Conservation (phyloP, 2,888 invertebrate species). For the Acanthosepion pharaonis region DNA sequence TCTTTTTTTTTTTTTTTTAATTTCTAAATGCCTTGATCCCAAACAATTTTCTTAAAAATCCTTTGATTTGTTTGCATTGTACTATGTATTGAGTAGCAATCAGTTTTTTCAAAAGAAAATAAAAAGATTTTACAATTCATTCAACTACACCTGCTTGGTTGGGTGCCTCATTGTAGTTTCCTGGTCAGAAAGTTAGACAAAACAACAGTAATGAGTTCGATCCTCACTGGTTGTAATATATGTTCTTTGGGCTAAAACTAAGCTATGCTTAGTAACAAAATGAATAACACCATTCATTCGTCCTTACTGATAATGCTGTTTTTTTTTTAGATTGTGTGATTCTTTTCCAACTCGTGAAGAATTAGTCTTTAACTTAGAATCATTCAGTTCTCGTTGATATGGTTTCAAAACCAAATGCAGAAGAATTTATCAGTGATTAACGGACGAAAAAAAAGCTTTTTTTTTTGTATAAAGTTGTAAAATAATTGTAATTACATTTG, state of each 20-base stretch:
- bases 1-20: no score
- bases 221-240: no score
- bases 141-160: not conserved
- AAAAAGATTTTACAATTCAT: not conserved
- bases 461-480: not conserved
- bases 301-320: not conserved
- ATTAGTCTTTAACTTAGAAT: not conserved
- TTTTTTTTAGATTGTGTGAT: not conserved
- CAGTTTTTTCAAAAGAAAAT: not conserved
- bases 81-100: no score
- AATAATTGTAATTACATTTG: not conserved
- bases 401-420: not conserved
- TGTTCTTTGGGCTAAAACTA: no score
- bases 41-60: no score
- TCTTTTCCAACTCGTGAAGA: not conserved
- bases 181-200: no score
- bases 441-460: not conserved
- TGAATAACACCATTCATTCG: no score
- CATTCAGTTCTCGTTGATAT: not conserved
- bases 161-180: not conserved
- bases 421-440: not conserved
- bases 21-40: no score
- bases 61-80: no score
- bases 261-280: no score
- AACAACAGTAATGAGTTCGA: no score